Evolutionary conservation across 2,888 invertebrate genomes (phyloP).

Genomic region (Parnassius smintheus): DNA sequence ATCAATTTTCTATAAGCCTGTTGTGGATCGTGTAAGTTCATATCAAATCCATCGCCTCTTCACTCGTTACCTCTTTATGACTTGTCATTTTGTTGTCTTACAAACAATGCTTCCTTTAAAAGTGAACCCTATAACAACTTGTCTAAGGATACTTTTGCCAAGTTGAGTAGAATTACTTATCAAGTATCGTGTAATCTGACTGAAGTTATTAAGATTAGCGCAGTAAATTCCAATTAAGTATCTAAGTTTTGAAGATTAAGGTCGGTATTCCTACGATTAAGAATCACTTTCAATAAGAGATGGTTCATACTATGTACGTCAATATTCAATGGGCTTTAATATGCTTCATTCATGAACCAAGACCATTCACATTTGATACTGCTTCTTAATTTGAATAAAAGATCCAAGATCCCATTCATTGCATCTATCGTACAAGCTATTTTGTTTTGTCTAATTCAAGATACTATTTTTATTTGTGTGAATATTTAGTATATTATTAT

Average conservation of each 20-base stretch:
- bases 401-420: constrained; percentile 40
- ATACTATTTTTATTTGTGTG: no score
- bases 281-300: constrained; percentile 15
- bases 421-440: constrained; percentile 7
- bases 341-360: constrained; percentile 58
- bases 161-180: constrained; percentile 7
- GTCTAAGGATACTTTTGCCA: constrained; percentile 21
- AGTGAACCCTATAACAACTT: constrained; percentile 9
- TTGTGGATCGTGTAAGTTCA: constrained; percentile 53
- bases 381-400: constrained; percentile 41
- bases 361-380: constrained; percentile 55
- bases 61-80: constrained; percentile 56
- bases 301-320: constrained; percentile 46
- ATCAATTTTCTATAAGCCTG: constrained; percentile 55
- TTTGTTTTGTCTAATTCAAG: not conserved
- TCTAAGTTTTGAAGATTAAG: constrained; percentile 26
- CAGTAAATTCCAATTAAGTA: constrained; percentile 25
- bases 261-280: constrained; percentile 22
- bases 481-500: no score
- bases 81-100: constrained; percentile 39
- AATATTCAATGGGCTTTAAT: constrained; percentile 59
- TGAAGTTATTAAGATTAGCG: constrained; percentile 9
- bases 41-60: constrained; percentile 58
- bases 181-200: not conserved
- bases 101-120: not conserved